Base-by-base conservation (phyloP, 2,888 invertebrate genomes). In the Blomia tropicalis region DNA sequence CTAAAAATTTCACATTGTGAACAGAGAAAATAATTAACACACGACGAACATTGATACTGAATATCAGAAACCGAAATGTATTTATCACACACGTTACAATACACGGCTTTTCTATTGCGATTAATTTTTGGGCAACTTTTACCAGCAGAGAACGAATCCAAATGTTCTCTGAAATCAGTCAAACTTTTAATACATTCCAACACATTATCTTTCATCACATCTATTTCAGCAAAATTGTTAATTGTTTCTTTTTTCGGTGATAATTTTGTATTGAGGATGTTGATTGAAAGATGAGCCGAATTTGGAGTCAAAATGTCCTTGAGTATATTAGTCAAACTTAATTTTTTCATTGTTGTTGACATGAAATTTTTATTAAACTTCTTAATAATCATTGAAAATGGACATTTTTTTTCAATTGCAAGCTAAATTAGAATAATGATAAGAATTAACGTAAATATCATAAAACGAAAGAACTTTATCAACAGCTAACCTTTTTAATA, bases 241-340 rank as follows among this genome's bases (percentile, higher is more conserved):
- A 36, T 36, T 36, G 36, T 36, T 36, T 36, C 36, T 11, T 36
- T 17, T 36, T 36, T 36, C 7, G 36, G 7, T 17, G 17, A 36
- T 11, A 7, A 36, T 36, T 7, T 36, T 11, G 7, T 17, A 36
- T 36, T 36, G 36, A 47, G n/a, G 27, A 47, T n/a, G 23, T 7
- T 47, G n/a, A 47, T 27, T 25, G 51, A 47, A 7, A 47, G 14
- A 19, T 47, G 51, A 47, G n/a, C 51, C 27, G 51, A 47, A n/a
- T 47, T 47, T 27, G 51, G 51, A 7, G 7, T 47, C 51, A 47
- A 27, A 11, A 47, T 7, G 51, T 47, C 51, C 7, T 47, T n/a
- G n/a, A n/a, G n/a, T n/a, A n/a, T n/a, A n/a, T n/a, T n/a, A n/a
- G 7, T 36, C 51, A 47, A 25, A 25, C 51, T 47, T 47, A n/a